phyloP scores from a whole-genome alignment of 1,140 invertebrate species.

The Batillaria attramentaria region DNA sequence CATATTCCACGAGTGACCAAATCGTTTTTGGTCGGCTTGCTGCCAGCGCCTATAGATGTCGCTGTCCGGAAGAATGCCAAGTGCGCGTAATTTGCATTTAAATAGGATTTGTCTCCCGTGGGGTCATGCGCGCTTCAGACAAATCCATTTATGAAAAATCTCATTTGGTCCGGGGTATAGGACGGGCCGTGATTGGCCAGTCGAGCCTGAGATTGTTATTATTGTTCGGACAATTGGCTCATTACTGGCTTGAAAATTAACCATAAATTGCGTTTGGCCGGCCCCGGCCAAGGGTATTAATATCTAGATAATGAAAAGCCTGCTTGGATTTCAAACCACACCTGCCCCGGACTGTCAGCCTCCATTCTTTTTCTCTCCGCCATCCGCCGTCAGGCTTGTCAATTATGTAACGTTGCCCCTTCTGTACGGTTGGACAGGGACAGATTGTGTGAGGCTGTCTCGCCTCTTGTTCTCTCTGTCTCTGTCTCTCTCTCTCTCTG shows the following conservation, averaged over 20 bases:
- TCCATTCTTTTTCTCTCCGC: neutral
- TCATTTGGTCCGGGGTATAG: slow-evolving; percentile 15
- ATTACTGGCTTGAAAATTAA: slow-evolving; percentile 41
- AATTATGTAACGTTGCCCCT: neutral
- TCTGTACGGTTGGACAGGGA: too few relatives aligned
- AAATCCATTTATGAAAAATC: slow-evolving; percentile 41
- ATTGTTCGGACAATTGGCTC: slow-evolving; percentile 41
- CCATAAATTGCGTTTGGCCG: slow-evolving; percentile 41
- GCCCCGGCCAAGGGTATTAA: slow-evolving; percentile 28
- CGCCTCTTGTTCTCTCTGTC: neutral
- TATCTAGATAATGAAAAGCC: slow-evolving; percentile 37
- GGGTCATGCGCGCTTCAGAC: slow-evolving; percentile 27
- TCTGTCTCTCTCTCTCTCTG: slow-evolving; percentile 8
- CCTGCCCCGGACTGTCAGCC: neutral
- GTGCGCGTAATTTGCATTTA: slow-evolving; percentile 43
- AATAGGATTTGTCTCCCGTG: slow-evolving; percentile 39
- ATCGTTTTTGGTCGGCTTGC: slow-evolving; percentile 10
- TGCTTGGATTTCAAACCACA: slow-evolving; percentile 34
- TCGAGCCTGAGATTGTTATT: slow-evolving; percentile 33
- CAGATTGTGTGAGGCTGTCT: too few relatives aligned
- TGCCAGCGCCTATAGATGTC: neutral
- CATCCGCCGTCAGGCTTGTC: neutral
- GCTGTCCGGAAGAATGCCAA: slow-evolving; percentile 16
- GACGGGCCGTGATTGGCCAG: slow-evolving; percentile 28
- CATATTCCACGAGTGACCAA: slow-evolving; percentile 24